Percentiles rank a stretch among this genome's conserved stretches.
Evolutionary conservation across 2,797 vertebrate genomes (phyloP).

Genomic region (Amphiprion clarkii): DNA sequence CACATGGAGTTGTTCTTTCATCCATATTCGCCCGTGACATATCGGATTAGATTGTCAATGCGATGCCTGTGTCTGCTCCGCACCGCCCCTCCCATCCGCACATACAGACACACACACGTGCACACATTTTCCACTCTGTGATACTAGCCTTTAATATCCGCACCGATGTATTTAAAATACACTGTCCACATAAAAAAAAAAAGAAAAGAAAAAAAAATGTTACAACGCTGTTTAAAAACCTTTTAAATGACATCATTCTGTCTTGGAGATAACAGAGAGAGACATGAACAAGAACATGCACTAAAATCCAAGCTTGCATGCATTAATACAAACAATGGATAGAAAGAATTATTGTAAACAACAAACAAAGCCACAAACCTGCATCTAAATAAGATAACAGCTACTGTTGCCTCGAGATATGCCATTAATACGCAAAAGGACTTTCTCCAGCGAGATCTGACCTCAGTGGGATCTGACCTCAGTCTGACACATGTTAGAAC

Average conservation of each 20-base stretch:
- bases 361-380: conserved; percentile 80
- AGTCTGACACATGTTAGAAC: conserved; percentile 60
- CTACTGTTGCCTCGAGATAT: conserved; percentile 90
- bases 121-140: conserved; percentile 49
- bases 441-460: conserved; percentile 33
- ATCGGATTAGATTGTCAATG: conserved; percentile 64
- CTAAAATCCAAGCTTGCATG: conserved; percentile 90
- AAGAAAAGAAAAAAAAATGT: not conserved
- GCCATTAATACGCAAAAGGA: conserved; percentile 62
- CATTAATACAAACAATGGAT: conserved; percentile 84
- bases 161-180: conserved; percentile 50
- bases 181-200: conserved; percentile 29
- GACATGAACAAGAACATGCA: conserved; percentile 60
- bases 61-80: conserved; percentile 79
- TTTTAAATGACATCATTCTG: conserved; percentile 36
- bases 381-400: conserved; percentile 82
- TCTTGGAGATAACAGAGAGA: conserved; percentile 53
- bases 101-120: conserved; percentile 29
- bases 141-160: conserved; percentile 69
- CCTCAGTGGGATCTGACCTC: conserved; percentile 60
- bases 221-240: conserved; percentile 63
- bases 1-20: conserved; percentile 58
- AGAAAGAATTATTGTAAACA: conserved; percentile 73
- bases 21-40: conserved; percentile 50
- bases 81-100: conserved; percentile 33